Evolutionary conservation across 2,797 vertebrate species (phyloP), one percentile per base, ranked within the genome.

Genomic region (Telmatherina bonti): DNA sequence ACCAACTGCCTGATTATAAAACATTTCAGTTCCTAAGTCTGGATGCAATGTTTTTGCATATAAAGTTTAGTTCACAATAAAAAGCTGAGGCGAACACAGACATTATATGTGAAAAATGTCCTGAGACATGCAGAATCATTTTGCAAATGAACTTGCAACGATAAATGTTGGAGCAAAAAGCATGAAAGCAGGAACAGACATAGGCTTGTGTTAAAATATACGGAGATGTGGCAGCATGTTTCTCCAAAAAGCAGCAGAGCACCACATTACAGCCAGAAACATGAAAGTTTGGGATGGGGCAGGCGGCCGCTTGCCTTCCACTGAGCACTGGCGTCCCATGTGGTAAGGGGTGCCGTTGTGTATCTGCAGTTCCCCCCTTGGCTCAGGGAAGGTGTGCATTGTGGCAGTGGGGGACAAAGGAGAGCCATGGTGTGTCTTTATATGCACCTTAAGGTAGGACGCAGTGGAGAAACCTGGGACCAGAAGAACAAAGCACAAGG

Each of bases 381-480:
- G 95, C 93, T 96, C 97, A 92, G 96, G 92, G 91, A 94, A 98
- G 95, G 95, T 94, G 89, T 94, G 93, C 84, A 92, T 86, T 88
- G 93, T 78, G 85, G 92, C 86, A 78, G 93, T 88, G 83, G 90
- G 92, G 83, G 93, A 90, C 79, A 94, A 89, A 80, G 92, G 94
- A 94, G 97, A 95, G 96, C 97, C 96, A 92, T 99, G 98, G 95
- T 99, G 97, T 93, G 96, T 98, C 98, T 99, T 99, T 96, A 98
- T 96, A 94, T 99, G 98, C 96, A 99, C 97, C 96, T 99, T 99
- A 97, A 99, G 98, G 96, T 99, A 99, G 96, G 98, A 99, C 88
- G 98, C 97, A 94, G 97, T 99, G 94, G 97, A 99, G 96, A 99
- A 99, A 98, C 98, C 98, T 99, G 94, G 87, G 92, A 92, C 94